Percentiles rank a stretch among this genome's conserved stretches.
phyloP scores from a whole-genome alignment of 2,797 vertebrate genomes.

The Aplochiton taeniatus region DNA sequence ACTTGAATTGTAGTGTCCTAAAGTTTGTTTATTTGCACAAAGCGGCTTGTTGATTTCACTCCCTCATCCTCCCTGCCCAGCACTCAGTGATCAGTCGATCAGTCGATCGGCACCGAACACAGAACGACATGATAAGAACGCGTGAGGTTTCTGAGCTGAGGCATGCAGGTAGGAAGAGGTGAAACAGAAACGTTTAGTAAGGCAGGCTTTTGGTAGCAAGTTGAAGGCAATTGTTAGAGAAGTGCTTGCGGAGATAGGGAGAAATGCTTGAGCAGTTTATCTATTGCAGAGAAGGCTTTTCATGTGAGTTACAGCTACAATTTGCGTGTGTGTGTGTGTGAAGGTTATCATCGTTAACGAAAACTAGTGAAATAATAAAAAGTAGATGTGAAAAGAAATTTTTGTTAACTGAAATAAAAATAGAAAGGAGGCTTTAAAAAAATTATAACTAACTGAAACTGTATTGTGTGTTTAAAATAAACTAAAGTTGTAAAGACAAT shows the following conservation, averaged over 20 bases:
- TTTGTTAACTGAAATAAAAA: too few species aligned
- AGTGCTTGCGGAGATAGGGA: background rate
- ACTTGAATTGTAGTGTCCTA: too few species aligned
- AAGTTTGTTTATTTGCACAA: background rate
- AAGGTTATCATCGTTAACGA: too few species aligned
- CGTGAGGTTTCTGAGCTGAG: conserved; percentile 2
- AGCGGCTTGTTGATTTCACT: background rate
- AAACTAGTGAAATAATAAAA: too few species aligned
- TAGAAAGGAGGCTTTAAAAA: too few species aligned
- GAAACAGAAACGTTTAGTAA: background rate
- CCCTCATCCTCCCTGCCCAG: background rate
- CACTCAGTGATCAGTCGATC: too few species aligned
- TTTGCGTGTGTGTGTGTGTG: background rate
- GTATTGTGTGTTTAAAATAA: too few species aligned
- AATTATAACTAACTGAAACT: too few species aligned
- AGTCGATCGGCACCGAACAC: too few species aligned
- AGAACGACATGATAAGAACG: conserved; percentile 29
- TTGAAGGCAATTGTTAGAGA: conserved; percentile 7
- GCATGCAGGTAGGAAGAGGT: background rate
- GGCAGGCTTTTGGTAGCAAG: conserved; percentile 1
- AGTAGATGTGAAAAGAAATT: too few species aligned
- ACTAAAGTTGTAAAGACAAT: too few species aligned
- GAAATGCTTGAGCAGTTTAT: conserved; percentile 35
- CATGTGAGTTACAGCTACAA: conserved; percentile 25
- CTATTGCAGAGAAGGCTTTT: conserved; percentile 26